Evolutionary conservation across 2,797 vertebrate genomes (phyloP).

Genomic region (Acomys russatus): DNA sequence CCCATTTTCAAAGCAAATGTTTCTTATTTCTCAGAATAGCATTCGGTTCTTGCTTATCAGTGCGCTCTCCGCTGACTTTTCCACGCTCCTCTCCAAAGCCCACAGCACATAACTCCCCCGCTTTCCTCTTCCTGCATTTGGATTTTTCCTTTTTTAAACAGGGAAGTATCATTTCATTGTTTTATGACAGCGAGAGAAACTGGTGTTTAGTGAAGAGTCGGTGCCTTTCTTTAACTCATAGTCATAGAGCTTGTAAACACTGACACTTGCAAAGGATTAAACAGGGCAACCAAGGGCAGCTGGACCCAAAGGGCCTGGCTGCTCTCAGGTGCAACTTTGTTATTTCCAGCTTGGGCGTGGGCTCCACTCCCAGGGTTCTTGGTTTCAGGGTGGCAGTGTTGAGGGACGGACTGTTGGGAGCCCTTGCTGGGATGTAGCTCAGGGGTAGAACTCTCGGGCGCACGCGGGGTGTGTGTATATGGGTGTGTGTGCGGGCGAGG

Average conservation of each 20-base stretch:
- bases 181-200: background rate
- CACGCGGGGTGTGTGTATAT: too few relatives aligned
- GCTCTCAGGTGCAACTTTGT: background rate
- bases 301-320: background rate
- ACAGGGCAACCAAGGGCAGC: background rate
- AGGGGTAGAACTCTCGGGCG: background rate
- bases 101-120: background rate
- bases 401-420: background rate
- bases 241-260: background rate
- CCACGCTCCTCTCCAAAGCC: background rate
- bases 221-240: background rate
- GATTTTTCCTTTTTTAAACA: background rate
- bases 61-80: background rate
- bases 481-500: too few relatives aligned
- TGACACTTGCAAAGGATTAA: background rate
- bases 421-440: background rate
- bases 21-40: background rate
- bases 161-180: background rate
- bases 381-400: background rate
- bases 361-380: background rate
- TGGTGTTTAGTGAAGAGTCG: background rate
- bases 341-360: too few relatives aligned
- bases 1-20: conserved; percentile 52
- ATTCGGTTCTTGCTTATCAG: background rate
- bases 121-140: conserved; percentile 22